Evolutionary conservation across 2,888 invertebrate genomes (phyloP), one percentile per base, ranked within the genome.

Genomic region (Epirrhoe tristata): DNA sequence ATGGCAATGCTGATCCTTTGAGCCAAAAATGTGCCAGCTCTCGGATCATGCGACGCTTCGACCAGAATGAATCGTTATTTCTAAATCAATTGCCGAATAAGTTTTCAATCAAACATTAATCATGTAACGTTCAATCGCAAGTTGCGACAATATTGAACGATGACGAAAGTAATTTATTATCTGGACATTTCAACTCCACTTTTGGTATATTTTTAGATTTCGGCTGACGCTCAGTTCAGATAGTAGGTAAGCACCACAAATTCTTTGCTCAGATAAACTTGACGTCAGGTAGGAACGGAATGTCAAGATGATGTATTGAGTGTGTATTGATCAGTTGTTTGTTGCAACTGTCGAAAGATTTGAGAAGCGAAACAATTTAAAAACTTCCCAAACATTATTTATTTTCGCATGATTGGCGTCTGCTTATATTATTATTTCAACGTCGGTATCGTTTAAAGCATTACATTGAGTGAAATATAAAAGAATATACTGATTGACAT

Each of bases 231-330:
- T 87, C 83, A 71, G 71, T 78, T 85, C 74, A 79, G 72, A 78
- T 82, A 82, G 78, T 79, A 82, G 81, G 83, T 81, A 78, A 80
- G n/a, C n/a, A n/a, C n/a, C n/a, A n/a, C n/a, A n/a, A n/a, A n/a
- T n/a, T n/a, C n/a, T n/a, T n/a, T n/a, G n/a, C n/a, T n/a, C n/a
- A n/a, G n/a, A n/a, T n/a, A n/a, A 77, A 67, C 58, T 67, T 59
- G 64, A 60, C 61, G 68, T 69, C 56, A 59, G 66, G 61, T 71
- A n/a, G n/a, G n/a, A 48, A 73, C 66, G 74, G 48, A 46, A 36
- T 39, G 17, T 34, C 46, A 16, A 17, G 39, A 48, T 54, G 53
- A 57, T 67, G 57, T 60, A 60, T 63, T 55, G 43, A 14, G 14
- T 32, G 54, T 67, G 57, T 60, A 60, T 63, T 55, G 43, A 14